Percentiles rank a stretch among this genome's conserved stretches.
Conservation (phyloP, 2,888 invertebrate species). For the Eilema depressum region DNA sequence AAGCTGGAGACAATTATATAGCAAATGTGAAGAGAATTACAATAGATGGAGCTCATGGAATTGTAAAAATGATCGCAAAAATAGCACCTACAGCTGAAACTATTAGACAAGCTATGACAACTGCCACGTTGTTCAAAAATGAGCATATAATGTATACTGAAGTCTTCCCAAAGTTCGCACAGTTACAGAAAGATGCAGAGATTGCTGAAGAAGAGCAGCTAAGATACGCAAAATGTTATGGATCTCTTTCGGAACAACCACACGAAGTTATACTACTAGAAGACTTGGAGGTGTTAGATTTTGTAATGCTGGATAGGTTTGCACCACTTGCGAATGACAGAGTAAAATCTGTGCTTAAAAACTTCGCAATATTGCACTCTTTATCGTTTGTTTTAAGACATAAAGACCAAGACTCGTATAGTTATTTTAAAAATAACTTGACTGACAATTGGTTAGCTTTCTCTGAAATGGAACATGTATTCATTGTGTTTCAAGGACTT, state of each 20-base stretch:
- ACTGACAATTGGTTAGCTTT: constrained; percentile 34
- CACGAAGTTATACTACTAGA: constrained; percentile 64
- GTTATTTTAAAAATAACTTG: constrained; percentile 39
- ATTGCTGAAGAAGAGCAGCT: constrained; percentile 56
- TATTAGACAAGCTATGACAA: constrained; percentile 41
- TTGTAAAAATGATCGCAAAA: constrained; percentile 59
- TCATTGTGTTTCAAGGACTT: constrained; percentile 19
- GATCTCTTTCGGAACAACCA: constrained; percentile 47
- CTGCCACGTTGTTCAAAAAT: constrained; percentile 52
- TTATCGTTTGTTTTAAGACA: constrained; percentile 63
- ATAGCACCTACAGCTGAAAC: constrained; percentile 53
- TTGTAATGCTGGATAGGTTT: constrained; percentile 58
- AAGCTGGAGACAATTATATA: constrained; percentile 58
- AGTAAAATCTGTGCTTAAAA: constrained; percentile 58
- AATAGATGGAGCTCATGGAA: constrained; percentile 50
- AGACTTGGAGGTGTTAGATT: constrained; percentile 58
- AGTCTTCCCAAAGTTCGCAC: constrained; percentile 57
- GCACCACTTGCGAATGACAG: constrained; percentile 52
- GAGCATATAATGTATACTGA: constrained; percentile 61
- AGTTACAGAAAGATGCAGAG: constrained; percentile 57
- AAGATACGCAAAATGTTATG: constrained; percentile 60
- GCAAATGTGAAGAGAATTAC: constrained; percentile 54
- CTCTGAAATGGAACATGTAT: background rate
- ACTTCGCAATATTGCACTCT: constrained; percentile 63
- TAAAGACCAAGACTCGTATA: constrained; percentile 55